phyloP scores from a whole-genome alignment of 2,113 vertebrate genomes.

The Tachysurus fulvidraco region DNA sequence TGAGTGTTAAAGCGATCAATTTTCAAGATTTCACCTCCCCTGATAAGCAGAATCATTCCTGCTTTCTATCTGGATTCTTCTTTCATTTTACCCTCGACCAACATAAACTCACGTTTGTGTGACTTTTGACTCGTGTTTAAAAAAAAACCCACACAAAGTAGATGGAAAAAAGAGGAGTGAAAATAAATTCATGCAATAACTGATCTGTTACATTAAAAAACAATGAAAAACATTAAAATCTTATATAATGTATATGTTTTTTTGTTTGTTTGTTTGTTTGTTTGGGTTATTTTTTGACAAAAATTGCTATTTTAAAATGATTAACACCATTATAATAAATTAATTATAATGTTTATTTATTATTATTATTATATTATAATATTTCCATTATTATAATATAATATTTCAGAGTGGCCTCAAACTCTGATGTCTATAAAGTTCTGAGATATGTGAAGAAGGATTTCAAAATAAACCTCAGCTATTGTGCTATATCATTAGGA shows the following conservation, averaged over 20 bases:
- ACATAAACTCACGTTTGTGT: background rate
- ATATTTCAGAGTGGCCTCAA: background rate
- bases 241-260: too few species aligned
- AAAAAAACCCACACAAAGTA: background rate
- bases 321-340: background rate
- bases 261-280: too few species aligned
- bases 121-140: background rate
- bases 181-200: background rate
- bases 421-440: background rate
- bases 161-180: background rate
- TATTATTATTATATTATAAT: too few species aligned
- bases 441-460: background rate
- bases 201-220: background rate
- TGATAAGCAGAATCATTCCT: background rate
- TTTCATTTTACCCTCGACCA: background rate
- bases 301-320: background rate
- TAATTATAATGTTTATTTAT: too few species aligned
- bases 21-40: background rate
- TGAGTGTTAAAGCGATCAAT: background rate
- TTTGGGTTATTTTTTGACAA: too few species aligned
- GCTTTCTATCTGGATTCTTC: background rate
- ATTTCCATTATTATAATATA: too few species aligned
- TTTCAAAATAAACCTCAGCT: background rate
- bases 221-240: too few species aligned
- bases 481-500: too few species aligned